phyloP scores from a whole-genome alignment of 2,888 invertebrate genomes.

The Ochropleura plecta region DNA sequence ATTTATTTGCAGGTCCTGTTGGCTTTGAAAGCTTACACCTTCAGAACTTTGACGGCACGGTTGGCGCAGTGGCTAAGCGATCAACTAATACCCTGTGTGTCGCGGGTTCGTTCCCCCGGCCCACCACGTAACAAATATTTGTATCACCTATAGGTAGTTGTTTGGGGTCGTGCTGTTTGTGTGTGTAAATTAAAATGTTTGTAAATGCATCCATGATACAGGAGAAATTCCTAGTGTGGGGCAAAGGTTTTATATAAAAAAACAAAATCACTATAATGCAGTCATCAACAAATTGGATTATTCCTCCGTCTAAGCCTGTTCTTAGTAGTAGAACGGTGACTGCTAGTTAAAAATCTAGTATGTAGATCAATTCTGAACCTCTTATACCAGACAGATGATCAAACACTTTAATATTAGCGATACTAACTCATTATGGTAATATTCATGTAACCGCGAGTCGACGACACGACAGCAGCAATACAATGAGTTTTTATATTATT shows the following conservation, averaged over 20 bases:
- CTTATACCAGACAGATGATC: conserved; percentile 13
- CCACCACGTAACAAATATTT: no score
- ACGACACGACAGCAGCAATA: conserved; percentile 33
- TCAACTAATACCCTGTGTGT: no score
- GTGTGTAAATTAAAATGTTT: no score
- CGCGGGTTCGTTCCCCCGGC: no score
- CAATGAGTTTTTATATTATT: conserved; percentile 66
- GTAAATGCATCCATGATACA: no score
- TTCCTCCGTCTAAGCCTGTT: background rate
- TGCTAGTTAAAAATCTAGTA: background rate
- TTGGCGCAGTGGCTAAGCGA: no score
- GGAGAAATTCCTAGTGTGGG: no score
- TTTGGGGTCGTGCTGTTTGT: no score
- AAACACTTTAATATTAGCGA: conserved; percentile 23
- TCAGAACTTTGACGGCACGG: no score
- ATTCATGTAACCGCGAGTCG: conserved; percentile 21
- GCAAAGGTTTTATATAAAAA: no score
- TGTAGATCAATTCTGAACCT: background rate
- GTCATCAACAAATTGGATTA: background rate
- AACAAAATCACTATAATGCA: background rate
- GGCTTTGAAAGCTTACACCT: background rate
- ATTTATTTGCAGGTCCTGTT: background rate
- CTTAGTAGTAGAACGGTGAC: background rate
- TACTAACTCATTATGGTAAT: conserved; percentile 51
- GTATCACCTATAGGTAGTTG: no score